Evolutionary conservation across 2,888 invertebrate species (phyloP), one percentile per base, ranked within the genome.

Genomic region (Xanthostigma xanthostigma): DNA sequence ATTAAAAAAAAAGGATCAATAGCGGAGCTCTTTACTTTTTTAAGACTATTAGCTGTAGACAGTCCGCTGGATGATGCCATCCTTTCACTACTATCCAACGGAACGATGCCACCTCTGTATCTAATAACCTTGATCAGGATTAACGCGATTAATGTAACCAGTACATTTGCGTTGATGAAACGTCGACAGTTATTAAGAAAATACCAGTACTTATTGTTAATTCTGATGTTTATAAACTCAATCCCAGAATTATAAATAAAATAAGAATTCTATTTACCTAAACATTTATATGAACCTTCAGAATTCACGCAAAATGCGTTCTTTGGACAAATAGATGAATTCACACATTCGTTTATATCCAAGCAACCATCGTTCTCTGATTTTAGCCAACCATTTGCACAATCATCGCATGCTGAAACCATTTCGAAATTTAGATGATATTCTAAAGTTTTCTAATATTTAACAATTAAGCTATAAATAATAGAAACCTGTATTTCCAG

Each of bases 301-400:
- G 81, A 84, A 63, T 95, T 95, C 5, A 90, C 75, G 64, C 95
- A 95, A 63, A 92, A 93, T 61, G 92, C 78, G 59, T 83, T 76
- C 2, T 72, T 68, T 0, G 69, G 69, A 57, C 79, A 83, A 45
- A 67, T 69, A 8, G 70, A 56, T 10, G 67, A 61, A 35, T 72
- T 67, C 6, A 79, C 66, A 65, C 94, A 95, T 66, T 94, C 94
- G 61, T 94, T 83, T 1, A 91, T 63, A 63, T 94, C 94, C 39
- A 76, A 58, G 60, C 95, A 95, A 0, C 86, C 94, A 57, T 78
- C 76, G 34, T 81, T 83, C 0, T 78, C 68, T 51, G 82, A 75
- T 68, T 78, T 77, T 33, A 70, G 59, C 80, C 86, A 95, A 2
- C 95, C 95, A 8, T 70, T 64, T 36, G 71, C 72, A 62, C 85